A percentile compares a stretch with the other conserved stretches of the same genome.
Conservation (phyloP, 2,888 invertebrate genomes). For the Camponotus fellah region DNA sequence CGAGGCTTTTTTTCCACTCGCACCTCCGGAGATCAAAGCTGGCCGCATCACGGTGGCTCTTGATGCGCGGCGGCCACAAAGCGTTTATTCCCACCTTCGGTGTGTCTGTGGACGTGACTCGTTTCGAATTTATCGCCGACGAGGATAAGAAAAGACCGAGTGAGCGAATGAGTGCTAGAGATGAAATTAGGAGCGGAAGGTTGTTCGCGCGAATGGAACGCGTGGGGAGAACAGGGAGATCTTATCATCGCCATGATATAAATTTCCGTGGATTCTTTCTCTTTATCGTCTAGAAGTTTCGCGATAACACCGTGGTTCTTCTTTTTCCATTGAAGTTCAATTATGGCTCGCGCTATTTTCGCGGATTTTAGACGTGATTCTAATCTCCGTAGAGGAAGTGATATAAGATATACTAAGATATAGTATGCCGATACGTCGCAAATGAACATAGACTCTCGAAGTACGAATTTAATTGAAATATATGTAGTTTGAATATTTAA, state of each 20-base stretch:
- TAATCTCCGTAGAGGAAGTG: slow-evolving; percentile 30
- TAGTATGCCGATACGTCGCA: background rate
- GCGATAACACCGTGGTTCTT: slow-evolving; percentile 30
- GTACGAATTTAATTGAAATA: slow-evolving; percentile 23
- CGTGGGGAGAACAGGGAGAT: slow-evolving; percentile 19
- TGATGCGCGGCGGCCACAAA: slow-evolving; percentile 53
- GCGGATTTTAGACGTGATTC: slow-evolving; percentile 21
- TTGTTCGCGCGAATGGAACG: slow-evolving; percentile 31
- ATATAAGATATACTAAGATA: background rate
- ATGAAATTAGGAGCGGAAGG: slow-evolving; percentile 52
- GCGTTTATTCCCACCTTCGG: slow-evolving; percentile 57
- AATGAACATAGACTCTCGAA: background rate
- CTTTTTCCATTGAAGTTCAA: slow-evolving; percentile 31
- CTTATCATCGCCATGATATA: slow-evolving; percentile 43
- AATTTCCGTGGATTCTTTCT: slow-evolving; percentile 45
- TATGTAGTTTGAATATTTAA: background rate
- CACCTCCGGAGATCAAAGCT: slow-evolving; percentile 53
- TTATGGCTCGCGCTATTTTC: slow-evolving; percentile 24
- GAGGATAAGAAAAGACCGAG: slow-evolving; percentile 49
- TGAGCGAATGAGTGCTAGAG: slow-evolving; percentile 38
- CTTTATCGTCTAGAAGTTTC: slow-evolving; percentile 32
- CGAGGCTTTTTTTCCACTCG: slow-evolving; percentile 52
- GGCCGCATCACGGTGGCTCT: slow-evolving; percentile 58
- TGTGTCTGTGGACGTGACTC: slow-evolving; percentile 46
- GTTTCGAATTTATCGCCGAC: slow-evolving; percentile 55